Evolutionary conservation across 2,888 invertebrate species (phyloP).

Genomic region (Pyrrhia umbra): DNA sequence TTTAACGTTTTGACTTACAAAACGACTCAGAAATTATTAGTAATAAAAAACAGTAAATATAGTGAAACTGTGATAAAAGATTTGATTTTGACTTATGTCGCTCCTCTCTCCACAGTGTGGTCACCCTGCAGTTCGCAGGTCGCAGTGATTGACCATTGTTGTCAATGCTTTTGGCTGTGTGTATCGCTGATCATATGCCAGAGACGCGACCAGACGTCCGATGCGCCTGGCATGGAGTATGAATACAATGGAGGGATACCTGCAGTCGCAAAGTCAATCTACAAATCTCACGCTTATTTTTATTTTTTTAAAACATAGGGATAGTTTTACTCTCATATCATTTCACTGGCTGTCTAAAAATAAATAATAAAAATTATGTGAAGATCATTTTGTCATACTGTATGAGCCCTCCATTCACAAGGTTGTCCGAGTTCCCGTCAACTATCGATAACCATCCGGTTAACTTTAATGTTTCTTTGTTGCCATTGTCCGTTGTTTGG

Average conservation of each 20-base stretch:
- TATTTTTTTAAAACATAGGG: too few species aligned
- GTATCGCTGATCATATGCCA: conserved; percentile 55
- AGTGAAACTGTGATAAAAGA: too few species aligned
- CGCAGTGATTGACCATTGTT: conserved; percentile 69
- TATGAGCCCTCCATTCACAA: conserved; percentile 7
- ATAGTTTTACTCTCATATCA: too few species aligned
- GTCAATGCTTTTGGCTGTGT: conserved; percentile 63
- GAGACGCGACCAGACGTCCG: conserved; percentile 23
- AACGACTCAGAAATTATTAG: too few species aligned
- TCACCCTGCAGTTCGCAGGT: conserved; percentile 60
- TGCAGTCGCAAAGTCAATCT: too few species aligned
- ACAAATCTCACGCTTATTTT: too few species aligned
- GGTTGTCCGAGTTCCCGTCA: conserved; percentile 8
- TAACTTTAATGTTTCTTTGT: conserved; percentile 70
- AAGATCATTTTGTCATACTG: too few species aligned
- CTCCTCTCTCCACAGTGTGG: conserved; percentile 3
- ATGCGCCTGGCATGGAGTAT: conserved; percentile 3
- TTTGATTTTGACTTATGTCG: conserved; percentile 1
- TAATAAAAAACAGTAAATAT: too few species aligned
- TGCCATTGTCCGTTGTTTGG: conserved; percentile 63
- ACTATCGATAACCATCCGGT: conserved; percentile 66
- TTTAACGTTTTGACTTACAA: too few species aligned
- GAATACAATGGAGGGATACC: not conserved
- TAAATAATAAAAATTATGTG: too few species aligned
- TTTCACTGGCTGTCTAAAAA: too few species aligned